Percentiles rank a stretch among this genome's conserved stretches.
These are phyloP conservation scores for Limnephilus rhombicus DNA, from an alignment of 2,888 invertebrate genomes.

Conservation along the genomic window DNA sequence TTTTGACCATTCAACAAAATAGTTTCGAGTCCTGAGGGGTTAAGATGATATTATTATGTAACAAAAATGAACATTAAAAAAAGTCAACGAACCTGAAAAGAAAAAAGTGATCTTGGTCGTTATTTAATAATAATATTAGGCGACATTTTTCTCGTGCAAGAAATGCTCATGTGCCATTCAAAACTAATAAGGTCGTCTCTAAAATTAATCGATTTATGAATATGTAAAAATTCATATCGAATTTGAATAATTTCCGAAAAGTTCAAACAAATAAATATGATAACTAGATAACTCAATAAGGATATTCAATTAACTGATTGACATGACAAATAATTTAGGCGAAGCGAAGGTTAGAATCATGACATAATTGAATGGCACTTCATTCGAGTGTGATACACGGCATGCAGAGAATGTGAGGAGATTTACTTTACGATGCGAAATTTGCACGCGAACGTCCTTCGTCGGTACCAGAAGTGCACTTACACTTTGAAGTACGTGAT, in stretches of 20 bases:
- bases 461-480: not conserved
- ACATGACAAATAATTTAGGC: not conserved
- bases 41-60: too few relatives aligned
- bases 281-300: not conserved
- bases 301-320: not conserved
- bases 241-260: not conserved
- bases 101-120: not conserved
- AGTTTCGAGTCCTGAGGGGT: too few relatives aligned
- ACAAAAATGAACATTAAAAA: not conserved
- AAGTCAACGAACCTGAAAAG: not conserved
- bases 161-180: not conserved
- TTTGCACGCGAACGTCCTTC: not conserved
- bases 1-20: too few relatives aligned
- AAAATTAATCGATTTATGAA: not conserved
- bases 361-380: not conserved
- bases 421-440: not conserved
- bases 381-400: not conserved
- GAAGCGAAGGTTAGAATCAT: not conserved
- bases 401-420: not conserved
- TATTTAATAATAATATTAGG: not conserved
- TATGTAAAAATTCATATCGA: not conserved
- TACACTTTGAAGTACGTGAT: not conserved
- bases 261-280: not conserved
- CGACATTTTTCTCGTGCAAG: not conserved
- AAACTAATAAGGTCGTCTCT: too few relatives aligned